phyloP scores from a whole-genome alignment of 2,888 invertebrate genomes.

The Drosophila atripex region DNA sequence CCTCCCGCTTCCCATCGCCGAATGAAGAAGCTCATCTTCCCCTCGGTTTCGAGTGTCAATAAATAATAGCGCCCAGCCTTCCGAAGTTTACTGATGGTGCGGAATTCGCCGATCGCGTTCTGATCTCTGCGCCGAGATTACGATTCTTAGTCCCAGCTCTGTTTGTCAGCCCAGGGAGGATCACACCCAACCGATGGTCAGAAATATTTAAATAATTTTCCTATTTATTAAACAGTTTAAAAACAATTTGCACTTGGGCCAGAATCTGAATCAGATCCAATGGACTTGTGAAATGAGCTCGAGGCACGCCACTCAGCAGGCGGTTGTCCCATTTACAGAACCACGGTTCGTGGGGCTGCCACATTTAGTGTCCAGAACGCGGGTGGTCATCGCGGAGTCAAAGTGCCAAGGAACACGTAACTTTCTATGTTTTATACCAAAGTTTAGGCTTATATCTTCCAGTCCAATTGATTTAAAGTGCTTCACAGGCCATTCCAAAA shows the following conservation, averaged over 20 bases:
- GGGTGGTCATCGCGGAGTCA: constrained; percentile 17
- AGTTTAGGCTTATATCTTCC: not conserved
- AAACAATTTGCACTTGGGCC: constrained; percentile 67
- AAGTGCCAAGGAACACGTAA: not conserved
- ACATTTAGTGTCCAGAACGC: constrained; percentile 18
- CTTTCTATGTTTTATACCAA: not conserved
- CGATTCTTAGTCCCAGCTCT: not conserved
- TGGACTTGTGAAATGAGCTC: constrained; percentile 1
- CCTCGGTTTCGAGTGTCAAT: constrained; percentile 82
- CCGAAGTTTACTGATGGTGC: constrained; percentile 44
- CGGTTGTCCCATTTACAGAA: constrained; percentile 39
- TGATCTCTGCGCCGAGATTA: constrained; percentile 71
- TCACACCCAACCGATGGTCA: not conserved
- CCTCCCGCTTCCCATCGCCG: not conserved
- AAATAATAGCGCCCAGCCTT: constrained; percentile 75
- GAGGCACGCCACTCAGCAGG: constrained; percentile 45
- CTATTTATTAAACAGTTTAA: constrained; percentile 76
- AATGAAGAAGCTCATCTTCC: constrained; percentile 45
- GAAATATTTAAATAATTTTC: constrained; percentile 71
- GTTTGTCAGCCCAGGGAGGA: not conserved
- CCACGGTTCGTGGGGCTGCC: constrained; percentile 20
- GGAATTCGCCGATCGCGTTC: constrained; percentile 81
- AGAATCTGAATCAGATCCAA: not conserved
- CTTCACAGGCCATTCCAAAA: constrained; percentile 8
- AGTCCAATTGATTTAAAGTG: not conserved